Evolutionary conservation across 2,888 invertebrate genomes (phyloP), one percentile per base, ranked within the genome.

Genomic region (Tenodera sinensis): DNA sequence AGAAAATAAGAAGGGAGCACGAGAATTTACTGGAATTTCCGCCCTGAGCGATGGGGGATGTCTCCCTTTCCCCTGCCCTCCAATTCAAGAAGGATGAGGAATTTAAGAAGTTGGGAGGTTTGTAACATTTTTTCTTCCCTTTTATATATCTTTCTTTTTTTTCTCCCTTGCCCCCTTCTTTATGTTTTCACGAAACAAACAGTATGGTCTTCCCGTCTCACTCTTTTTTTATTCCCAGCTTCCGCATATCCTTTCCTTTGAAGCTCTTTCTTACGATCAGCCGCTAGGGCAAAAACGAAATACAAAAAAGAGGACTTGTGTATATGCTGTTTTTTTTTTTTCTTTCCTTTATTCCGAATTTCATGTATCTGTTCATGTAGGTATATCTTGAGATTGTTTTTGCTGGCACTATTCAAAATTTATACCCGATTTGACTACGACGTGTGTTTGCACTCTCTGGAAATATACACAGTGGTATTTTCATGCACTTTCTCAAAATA

Each of bases 11-110:
- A 15, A 28, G 34, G 14, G 82, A 87, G 87, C 83, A 83, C 83
- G 89, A 81, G 86, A 89, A 87, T 89, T 89, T 86, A 89, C 89
- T 86, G 86, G 83, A 89, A 89, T 89, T 89, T 89, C 89, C 83
- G 42, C 89, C 54, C 54, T 71, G 54, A 71, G 54, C 54, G 83
- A 83, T 27, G 34, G 84, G 28, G 28, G 87, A 82, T 83, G 27
- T 87, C 83, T 28, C 82, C 30, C 82, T 82, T 28, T 54, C 54
- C 54, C 54, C 20, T 20, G 15, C 2, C 54, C 54, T 42, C n/a
- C n/a, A 87, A 87, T 87, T 83, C 87, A 6, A 83, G 34, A 87
- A 83, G 87, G 87, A 83, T 83, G 87, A 34, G 30, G 87, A 87
- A 83, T 87, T 87, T 87, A 82, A 87, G 87, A 87, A 83, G 25